Evolutionary conservation across 2,888 invertebrate genomes (phyloP).

Genomic region (Neoitamus cyanurus): DNA sequence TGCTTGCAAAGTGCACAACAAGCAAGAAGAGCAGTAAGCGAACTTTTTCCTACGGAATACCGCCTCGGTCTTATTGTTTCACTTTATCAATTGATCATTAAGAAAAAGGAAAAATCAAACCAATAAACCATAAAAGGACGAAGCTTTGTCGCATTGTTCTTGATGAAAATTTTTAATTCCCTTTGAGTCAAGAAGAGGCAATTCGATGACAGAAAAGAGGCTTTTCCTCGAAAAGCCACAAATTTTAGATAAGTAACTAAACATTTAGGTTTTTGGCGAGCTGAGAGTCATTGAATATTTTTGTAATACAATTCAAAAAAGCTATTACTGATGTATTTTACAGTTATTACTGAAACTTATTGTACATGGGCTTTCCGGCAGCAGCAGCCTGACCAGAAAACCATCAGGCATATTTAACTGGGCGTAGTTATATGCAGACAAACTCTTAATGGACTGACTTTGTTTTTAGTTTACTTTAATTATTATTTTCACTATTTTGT

Average conservation of each 20-base stretch:
- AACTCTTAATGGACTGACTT: constrained; percentile 42
- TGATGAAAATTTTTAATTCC: not conserved
- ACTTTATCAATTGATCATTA: not conserved
- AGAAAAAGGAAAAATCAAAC: not conserved
- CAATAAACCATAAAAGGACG: not conserved
- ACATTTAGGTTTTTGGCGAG: constrained; percentile 57
- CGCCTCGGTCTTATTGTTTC: not conserved
- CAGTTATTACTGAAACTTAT: not conserved
- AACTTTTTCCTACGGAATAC: constrained; percentile 49
- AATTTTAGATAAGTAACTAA: not conserved
- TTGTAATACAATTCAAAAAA: constrained; percentile 20
- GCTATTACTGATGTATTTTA: constrained; percentile 11
- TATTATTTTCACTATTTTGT: constrained; percentile 10
- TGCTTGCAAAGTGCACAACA: not conserved
- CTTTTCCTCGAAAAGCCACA: not conserved
- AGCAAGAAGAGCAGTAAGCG: constrained; percentile 27
- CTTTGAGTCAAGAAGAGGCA: not conserved
- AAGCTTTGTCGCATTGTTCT: not conserved
- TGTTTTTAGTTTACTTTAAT: constrained; percentile 34
- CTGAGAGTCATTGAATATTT: constrained; percentile 64
- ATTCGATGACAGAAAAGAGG: not conserved
- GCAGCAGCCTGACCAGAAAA: not conserved
- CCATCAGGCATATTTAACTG: not conserved
- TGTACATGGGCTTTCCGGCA: not conserved
- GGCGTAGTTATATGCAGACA: constrained; percentile 21